Percentiles rank a stretch among this genome's conserved stretches.
phyloP scores from a whole-genome alignment of 2,113 vertebrate species.

The Zootoca vivipara region DNA sequence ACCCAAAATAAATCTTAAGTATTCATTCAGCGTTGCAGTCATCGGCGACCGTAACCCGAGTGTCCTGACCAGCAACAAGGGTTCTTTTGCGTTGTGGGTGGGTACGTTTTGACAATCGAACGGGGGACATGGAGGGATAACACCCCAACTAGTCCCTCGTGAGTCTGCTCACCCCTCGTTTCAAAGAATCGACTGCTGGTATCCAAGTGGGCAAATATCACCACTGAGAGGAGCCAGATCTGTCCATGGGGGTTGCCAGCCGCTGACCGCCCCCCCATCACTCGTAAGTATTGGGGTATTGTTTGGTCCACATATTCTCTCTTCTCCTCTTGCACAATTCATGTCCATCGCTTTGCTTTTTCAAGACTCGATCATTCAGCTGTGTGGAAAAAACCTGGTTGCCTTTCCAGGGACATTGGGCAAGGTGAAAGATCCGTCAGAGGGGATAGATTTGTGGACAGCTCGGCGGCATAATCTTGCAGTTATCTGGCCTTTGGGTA shows the following conservation, averaged over 20 bases:
- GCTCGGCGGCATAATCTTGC: too few species aligned
- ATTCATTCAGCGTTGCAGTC: conserved; percentile 33
- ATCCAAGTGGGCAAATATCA: not conserved
- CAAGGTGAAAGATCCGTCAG: not conserved
- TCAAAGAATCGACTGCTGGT: not conserved
- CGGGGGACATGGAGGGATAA: not conserved
- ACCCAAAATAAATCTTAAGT: conserved; percentile 6
- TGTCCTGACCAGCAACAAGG: too few species aligned
- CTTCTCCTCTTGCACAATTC: not conserved
- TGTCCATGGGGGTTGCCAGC: not conserved
- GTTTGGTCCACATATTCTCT: not conserved
- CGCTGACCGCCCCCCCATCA: not conserved
- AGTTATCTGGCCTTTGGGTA: not conserved
- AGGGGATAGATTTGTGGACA: not conserved
- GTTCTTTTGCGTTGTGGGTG: too few species aligned
- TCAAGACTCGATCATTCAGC: not conserved
- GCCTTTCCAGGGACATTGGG: not conserved
- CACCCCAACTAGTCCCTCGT: not conserved
- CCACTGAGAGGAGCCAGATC: not conserved
- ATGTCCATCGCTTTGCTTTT: not conserved
- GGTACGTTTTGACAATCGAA: not conserved
- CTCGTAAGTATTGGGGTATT: not conserved
- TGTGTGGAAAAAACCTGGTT: not conserved
- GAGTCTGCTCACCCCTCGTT: not conserved
- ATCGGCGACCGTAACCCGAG: too few species aligned